These are phyloP conservation scores for Cryptus armator DNA, from an alignment of 2,888 invertebrate genomes.

Conservation along the genomic window DNA sequence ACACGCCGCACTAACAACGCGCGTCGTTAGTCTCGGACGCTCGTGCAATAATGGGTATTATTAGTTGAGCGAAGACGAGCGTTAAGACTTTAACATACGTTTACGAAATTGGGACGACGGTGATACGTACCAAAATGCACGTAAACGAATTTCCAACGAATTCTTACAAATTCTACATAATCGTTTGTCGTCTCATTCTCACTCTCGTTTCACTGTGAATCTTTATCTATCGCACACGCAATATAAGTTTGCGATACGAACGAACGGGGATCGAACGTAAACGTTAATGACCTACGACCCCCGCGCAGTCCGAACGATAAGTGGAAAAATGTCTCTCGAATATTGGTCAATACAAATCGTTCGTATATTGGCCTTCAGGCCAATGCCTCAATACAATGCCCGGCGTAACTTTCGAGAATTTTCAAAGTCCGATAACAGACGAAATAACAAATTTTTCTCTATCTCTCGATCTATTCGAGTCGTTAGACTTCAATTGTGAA, in stretches of 20 bases:
- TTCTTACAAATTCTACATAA: background rate
- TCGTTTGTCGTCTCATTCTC: background rate
- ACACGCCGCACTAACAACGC: background rate
- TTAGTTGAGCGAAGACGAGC: background rate
- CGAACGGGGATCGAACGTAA: background rate
- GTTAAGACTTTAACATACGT: background rate
- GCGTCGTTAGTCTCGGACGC: background rate
- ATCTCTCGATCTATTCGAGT: no score
- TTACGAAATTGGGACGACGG: background rate
- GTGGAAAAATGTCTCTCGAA: background rate
- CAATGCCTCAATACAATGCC: background rate
- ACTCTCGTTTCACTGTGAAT: background rate
- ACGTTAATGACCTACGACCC: constrained; percentile 36
- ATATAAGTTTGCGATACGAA: background rate
- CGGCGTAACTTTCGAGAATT: no score
- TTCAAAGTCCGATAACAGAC: no score
- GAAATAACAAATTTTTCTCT: no score
- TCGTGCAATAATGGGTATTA: constrained; percentile 3
- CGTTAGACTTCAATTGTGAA: no score
- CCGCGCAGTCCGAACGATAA: background rate
- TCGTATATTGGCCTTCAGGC: background rate
- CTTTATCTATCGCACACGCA: background rate
- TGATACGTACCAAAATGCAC: background rate
- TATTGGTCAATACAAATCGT: constrained; percentile 3
- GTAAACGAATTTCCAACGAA: background rate